Conservation (phyloP, 2,888 invertebrate genomes). For the Cyclophora punctaria region DNA sequence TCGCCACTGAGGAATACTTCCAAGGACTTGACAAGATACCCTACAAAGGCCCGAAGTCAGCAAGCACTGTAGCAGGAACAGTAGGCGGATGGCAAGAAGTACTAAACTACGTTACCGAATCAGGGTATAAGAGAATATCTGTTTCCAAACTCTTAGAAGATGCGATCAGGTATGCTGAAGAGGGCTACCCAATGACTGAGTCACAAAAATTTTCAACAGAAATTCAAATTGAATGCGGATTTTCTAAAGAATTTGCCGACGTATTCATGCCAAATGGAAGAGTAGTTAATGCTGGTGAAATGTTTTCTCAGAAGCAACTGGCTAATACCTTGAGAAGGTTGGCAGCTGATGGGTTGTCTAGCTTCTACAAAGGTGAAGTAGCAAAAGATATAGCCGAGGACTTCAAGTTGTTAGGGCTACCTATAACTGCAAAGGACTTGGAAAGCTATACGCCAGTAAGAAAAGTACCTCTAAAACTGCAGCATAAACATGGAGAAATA, state of each 20-base stretch:
- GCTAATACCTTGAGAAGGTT: conserved; percentile 44
- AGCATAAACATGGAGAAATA: conserved; percentile 47
- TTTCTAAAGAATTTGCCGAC: conserved; percentile 29
- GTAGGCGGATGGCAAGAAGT: conserved; percentile 64
- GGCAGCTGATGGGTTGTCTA: conserved; percentile 45
- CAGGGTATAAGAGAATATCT: conserved; percentile 47
- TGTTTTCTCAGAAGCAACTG: conserved; percentile 44
- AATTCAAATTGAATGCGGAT: conserved; percentile 6
- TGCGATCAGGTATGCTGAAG: conserved; percentile 55
- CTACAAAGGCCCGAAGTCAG: conserved; percentile 46
- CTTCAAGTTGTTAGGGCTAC: conserved; percentile 43
- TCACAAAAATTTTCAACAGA: conserved; percentile 25
- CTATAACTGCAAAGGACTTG: conserved; percentile 53
- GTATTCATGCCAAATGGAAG: conserved; percentile 39
- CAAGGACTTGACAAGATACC: conserved; percentile 41
- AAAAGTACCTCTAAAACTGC: conserved; percentile 43
- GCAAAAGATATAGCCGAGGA: conserved; percentile 51
- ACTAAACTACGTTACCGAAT: conserved; percentile 51
- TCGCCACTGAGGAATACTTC: conserved; percentile 46
- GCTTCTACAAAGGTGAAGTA: conserved; percentile 54
- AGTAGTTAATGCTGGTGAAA: conserved; percentile 41
- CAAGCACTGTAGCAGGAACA: conserved; percentile 57
- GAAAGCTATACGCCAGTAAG: conserved; percentile 44
- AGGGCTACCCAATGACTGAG: conserved; percentile 47
- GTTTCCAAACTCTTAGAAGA: conserved; percentile 43